These are phyloP conservation scores for Tauraco erythrolophus DNA, from an alignment of 2,113 vertebrate species.

Conservation along the genomic window DNA sequence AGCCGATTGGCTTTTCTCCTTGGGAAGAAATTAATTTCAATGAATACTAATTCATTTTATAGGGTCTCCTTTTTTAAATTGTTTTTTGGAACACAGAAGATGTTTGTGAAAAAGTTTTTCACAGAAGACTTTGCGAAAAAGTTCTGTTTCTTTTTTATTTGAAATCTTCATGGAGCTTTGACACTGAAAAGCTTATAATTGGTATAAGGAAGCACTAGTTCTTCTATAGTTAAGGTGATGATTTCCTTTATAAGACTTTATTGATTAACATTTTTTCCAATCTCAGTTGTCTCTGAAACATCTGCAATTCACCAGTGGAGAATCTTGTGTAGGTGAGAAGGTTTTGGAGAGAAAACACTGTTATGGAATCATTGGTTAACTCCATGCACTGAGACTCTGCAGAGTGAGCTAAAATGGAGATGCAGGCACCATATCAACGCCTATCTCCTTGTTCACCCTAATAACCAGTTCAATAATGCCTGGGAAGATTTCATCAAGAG, in stretches of 20 bases:
- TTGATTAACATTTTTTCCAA: not conserved
- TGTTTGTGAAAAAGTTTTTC: too few relatives aligned
- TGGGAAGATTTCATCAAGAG: not conserved
- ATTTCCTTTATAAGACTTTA: not conserved
- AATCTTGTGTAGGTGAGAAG: not conserved
- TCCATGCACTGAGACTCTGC: not conserved
- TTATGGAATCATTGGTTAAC: not conserved
- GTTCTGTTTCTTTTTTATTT: conserved; percentile 16
- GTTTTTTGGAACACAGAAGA: not conserved
- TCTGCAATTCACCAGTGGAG: not conserved
- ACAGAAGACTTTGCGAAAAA: conserved; percentile 35
- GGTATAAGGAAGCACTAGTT: not conserved
- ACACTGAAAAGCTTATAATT: not conserved
- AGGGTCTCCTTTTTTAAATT: conserved; percentile 16
- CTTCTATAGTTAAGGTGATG: not conserved
- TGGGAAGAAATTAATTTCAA: not conserved
- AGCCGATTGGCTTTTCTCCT: not conserved
- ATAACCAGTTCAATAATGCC: not conserved
- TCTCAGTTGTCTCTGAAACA: not conserved
- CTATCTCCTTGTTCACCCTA: not conserved
- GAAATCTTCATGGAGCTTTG: conserved; percentile 38
- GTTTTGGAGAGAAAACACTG: not conserved
- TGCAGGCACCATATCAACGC: not conserved
- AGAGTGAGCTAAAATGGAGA: not conserved
- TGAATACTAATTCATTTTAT: conserved; percentile 22